These are phyloP conservation scores for Cuculus canorus DNA, from an alignment of 2,797 vertebrate species.

Conservation along the genomic window DNA sequence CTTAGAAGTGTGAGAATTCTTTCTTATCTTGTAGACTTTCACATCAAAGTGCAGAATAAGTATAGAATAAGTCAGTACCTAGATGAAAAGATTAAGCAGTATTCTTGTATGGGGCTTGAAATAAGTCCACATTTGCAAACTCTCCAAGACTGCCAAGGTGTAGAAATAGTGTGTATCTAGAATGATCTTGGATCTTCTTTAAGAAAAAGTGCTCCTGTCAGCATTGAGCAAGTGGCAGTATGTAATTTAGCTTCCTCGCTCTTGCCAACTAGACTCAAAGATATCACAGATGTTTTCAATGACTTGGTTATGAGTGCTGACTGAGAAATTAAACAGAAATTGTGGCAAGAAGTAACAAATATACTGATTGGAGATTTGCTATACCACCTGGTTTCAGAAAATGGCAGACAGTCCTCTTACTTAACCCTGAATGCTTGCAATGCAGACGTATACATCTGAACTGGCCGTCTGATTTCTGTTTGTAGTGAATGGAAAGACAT, in stretches of 20 bases:
- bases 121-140: background rate
- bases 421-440: background rate
- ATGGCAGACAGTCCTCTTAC: background rate
- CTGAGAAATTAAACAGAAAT: slow-evolving; percentile 25
- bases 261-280: slow-evolving; percentile 19
- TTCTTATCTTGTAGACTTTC: background rate
- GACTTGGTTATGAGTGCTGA: background rate
- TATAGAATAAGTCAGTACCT: background rate
- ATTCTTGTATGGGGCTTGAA: background rate
- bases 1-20: background rate
- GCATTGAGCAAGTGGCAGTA: background rate
- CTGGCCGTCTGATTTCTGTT: background rate
- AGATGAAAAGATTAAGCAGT: background rate
- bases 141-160: background rate
- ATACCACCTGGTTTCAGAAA: background rate
- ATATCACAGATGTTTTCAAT: slow-evolving; percentile 7
- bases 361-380: slow-evolving; percentile 2
- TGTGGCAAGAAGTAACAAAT: background rate
- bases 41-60: background rate
- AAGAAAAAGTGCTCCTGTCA: slow-evolving; percentile 1
- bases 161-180: background rate
- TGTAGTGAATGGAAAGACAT: background rate
- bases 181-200: background rate
- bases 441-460: background rate
- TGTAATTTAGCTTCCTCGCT: background rate